These are phyloP conservation scores for Hydropsyche tenuis DNA, from an alignment of 1,140 invertebrate genomes.

Conservation along the genomic window DNA sequence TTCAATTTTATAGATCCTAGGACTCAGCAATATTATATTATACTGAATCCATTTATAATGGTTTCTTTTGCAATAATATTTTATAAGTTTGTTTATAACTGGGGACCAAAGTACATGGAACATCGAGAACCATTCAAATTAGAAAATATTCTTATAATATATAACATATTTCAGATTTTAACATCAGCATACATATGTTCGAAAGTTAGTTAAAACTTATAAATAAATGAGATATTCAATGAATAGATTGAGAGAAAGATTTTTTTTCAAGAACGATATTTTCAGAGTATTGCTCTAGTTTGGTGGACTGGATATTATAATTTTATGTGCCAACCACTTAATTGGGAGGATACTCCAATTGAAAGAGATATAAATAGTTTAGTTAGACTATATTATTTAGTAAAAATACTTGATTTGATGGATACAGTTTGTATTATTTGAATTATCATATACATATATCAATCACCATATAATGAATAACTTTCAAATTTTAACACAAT, in stretches of 20 bases:
- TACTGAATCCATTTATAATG: conserved; percentile 53
- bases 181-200: conserved; percentile 59
- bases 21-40: conserved; percentile 52
- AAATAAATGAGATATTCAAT: no score
- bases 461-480: not conserved
- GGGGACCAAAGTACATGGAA: conserved; percentile 58
- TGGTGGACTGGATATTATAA: conserved; percentile 63
- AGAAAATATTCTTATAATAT: conserved; percentile 70
- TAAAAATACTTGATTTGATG: conserved; percentile 66
- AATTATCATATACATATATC: not conserved
- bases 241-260: not conserved
- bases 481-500: not conserved
- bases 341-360: conserved; percentile 63
- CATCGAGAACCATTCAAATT: conserved; percentile 54
- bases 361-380: conserved; percentile 69
- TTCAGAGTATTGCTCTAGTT: conserved; percentile 54
- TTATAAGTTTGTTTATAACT: conserved; percentile 54
- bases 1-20: conserved; percentile 52
- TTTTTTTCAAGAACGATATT: conserved; percentile 7
- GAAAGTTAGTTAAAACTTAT: not conserved
- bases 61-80: conserved; percentile 51
- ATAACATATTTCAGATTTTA: conserved; percentile 77
- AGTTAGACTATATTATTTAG: conserved; percentile 63
- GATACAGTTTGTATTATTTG: conserved; percentile 62
- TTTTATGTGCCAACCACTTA: conserved; percentile 71